Base-by-base conservation (phyloP, 1,140 invertebrate genomes). In the Triops cancriformis region DNA sequence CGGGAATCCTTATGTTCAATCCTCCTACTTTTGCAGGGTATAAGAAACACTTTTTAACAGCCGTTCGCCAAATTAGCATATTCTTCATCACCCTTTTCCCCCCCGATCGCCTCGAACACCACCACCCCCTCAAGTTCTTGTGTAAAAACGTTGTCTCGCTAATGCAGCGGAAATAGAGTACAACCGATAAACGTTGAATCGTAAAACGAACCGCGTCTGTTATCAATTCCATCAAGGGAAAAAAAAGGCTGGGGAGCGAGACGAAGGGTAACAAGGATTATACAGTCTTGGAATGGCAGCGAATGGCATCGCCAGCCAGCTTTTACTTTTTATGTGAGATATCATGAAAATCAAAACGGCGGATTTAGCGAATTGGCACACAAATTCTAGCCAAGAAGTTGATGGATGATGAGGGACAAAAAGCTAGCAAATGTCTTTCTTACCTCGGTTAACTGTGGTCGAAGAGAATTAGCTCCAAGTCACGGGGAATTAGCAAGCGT, bases 121-220 rank as follows among this genome's bases (percentile, higher is more conserved):
- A n/a, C n/a, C n/a, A n/a, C n/a, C n/a, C n/a, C n/a, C 31, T 37
- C 31, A 4, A 7, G 31, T 37, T 37, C 31, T 37, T 37, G 31
- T 37, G 31, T 37, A 37, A 37, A 37, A 37, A 37, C 7, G 31
- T 37, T 37, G 31, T 37, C 31, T 37, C 23, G 23, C 51, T 64
- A 64, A 64, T 64, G 51, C 51, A 64, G 3, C 51, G 51, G 51
- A 64, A 64, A 64, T 64, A 64, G 51, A 64, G 51, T 64, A 64
- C 51, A 64, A 64, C 51, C 23, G 51, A 64, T 64, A 64, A 64
- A 64, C 14, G 51, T 4, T 23, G 14, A 9, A 64, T n/a, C 18
- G n/a, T n/a, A 64, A 64, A 64, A 64, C 31, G 31, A 64, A 64
- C 14, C n/a, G 23, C 1, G 51, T 64, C 23, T 64, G 10, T 64